Percentiles rank a stretch among this genome's conserved stretches.
phyloP scores from a whole-genome alignment of 2,888 invertebrate species.

The Myopa testacea region DNA sequence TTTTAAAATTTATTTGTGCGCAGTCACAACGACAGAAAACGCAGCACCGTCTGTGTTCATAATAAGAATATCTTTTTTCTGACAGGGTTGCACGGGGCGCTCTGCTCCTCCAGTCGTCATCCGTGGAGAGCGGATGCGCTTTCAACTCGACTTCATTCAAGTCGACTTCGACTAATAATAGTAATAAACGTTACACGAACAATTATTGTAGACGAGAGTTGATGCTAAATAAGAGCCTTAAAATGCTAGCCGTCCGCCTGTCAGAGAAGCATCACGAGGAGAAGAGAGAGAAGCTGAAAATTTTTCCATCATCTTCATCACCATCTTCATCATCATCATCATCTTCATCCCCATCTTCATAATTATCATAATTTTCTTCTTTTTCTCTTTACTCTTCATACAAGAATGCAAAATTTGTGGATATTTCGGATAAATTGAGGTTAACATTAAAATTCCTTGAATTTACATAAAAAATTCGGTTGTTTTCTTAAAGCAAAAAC shows the following conservation, averaged over 20 bases:
- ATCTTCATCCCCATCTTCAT: too few relatives aligned
- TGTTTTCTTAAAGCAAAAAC: too few relatives aligned
- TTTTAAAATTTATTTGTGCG: background rate
- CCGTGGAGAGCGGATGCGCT: background rate
- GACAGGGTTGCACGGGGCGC: background rate
- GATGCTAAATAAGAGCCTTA: background rate
- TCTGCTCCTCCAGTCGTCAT: too few relatives aligned
- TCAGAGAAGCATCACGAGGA: background rate
- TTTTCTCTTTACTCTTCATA: too few relatives aligned
- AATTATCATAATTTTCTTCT: too few relatives aligned
- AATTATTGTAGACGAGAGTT: background rate
- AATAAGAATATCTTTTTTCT: background rate
- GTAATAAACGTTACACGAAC: constrained; percentile 1
- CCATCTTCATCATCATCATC: too few relatives aligned
- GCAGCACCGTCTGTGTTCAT: background rate
- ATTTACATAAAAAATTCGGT: too few relatives aligned
- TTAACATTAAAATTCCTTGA: too few relatives aligned
- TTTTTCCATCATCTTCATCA: too few relatives aligned
- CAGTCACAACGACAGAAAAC: background rate
- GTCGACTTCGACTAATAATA: background rate
- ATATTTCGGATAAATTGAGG: too few relatives aligned
- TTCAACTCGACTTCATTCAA: background rate
- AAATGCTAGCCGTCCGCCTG: background rate
- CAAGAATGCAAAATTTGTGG: too few relatives aligned
- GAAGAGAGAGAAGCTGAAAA: background rate